Evolutionary conservation across 2,888 invertebrate genomes (phyloP).

Genomic region (Philereme vetulata): DNA sequence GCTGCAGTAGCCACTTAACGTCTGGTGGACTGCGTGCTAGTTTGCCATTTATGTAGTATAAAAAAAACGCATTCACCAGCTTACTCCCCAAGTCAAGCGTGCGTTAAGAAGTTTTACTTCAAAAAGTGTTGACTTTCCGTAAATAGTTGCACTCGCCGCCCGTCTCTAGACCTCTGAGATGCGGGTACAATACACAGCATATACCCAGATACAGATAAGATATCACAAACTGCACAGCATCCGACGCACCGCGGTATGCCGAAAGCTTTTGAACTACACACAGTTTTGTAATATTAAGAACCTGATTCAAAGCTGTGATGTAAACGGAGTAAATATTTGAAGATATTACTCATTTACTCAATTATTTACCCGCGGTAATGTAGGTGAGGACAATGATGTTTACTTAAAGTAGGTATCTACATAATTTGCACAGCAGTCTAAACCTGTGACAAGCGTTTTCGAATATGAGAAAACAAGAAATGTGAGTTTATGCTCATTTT

Average conservation of each 20-base stretch:
- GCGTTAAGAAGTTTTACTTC: too few species aligned
- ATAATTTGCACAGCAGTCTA: not conserved
- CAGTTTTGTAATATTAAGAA: conserved; percentile 9
- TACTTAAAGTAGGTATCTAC: not conserved
- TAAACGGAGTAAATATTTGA: conserved; percentile 24
- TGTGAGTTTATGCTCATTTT: too few species aligned
- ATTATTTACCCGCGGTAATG: conserved; percentile 9
- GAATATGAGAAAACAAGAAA: too few species aligned
- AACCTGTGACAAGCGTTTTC: too few species aligned
- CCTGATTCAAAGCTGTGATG: conserved; percentile 1
- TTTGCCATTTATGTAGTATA: too few species aligned
- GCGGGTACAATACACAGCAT: conserved; percentile 26
- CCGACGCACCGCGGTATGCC: conserved; percentile 25
- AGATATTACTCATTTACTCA: conserved; percentile 16
- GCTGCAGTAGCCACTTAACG: too few species aligned
- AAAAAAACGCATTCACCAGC: too few species aligned
- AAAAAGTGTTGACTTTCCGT: not conserved
- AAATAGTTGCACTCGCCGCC: not conserved
- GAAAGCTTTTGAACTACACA: conserved; percentile 11
- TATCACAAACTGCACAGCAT: conserved; percentile 28
- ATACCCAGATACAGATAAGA: conserved; percentile 34
- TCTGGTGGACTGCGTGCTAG: too few species aligned
- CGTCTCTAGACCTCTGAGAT: conserved; percentile 10
- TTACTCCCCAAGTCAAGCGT: too few species aligned
- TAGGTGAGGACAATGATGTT: conserved; percentile 19